Base-by-base conservation (phyloP, 2,888 invertebrate genomes). In the Eupeodes luniger region DNA sequence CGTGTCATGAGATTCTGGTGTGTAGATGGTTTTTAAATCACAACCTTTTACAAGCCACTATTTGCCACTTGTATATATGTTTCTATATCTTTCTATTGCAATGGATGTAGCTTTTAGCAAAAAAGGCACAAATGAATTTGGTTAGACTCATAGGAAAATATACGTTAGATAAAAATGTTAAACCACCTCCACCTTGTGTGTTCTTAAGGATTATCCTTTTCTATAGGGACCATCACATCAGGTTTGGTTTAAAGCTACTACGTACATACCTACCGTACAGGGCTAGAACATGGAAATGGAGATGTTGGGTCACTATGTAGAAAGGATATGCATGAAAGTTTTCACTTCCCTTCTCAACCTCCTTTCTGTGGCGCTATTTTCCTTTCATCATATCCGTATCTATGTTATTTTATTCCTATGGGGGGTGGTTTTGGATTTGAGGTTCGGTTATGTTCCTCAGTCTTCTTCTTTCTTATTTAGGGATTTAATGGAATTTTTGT, bases 191-290 rank as follows among this genome's bases (percentile, higher is more conserved):
- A 66, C 66, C 55, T 55, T 67, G 61, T 70, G 61, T 75, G 62
- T 76, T 75, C 74, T 79, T 84, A 69, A 49, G 84, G 85, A 86
- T 86, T 86, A 86, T 82, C 85, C 78, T 59, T 82, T 64, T 79
- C 69, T 75, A 19, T 55, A 70, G 9, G 53, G 70, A 53, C 59
- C 34, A 47, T 47, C 47, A 47, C 11, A 12, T 10, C 4, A 34
- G 34, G 59, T 34, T 59, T 11, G 9, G 57, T 40, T 7, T 40
- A 40, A 5, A 40, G 27, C 27, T 27, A 27, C n/a, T 6, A 36
- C 36, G 6, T 6, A 36, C 9, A 1, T 40, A 40, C 40, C 6
- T 7, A 40, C 4, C 0, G 40, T 40, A 40, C 40, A 40, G 40
- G 16, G 11, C 12, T 49, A 12, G 49, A 14, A 4, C 49, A 53